phyloP scores from a whole-genome alignment of 1,140 invertebrate species.

The Cydia pomonella region DNA sequence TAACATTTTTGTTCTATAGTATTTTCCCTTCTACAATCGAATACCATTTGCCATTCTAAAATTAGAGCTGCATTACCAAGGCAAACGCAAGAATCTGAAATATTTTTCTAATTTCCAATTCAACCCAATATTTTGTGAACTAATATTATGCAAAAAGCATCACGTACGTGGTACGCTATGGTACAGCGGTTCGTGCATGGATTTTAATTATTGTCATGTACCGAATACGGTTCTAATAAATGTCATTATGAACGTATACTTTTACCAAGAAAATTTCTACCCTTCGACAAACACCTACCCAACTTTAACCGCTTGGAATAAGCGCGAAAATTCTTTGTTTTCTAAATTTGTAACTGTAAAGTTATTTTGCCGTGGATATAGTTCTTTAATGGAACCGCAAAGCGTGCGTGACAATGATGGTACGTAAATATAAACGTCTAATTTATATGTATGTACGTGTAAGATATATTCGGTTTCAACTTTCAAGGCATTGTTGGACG shows the following conservation, averaged over 20 bases:
- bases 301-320: conserved; percentile 41
- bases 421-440: conserved; percentile 65
- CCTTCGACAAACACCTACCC: conserved; percentile 23
- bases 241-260: conserved; percentile 74
- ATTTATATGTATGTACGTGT: conserved; percentile 64
- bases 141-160: conserved; percentile 69
- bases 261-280: conserved; percentile 46
- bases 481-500: conserved; percentile 49
- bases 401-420: conserved; percentile 76
- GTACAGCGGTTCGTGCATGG: conserved; percentile 75
- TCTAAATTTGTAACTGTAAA: conserved; percentile 29
- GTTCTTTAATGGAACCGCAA: conserved; percentile 73
- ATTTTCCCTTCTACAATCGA: background rate
- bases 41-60: background rate
- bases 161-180: conserved; percentile 69
- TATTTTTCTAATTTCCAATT: conserved; percentile 33
- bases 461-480: conserved; percentile 43
- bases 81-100: conserved; percentile 23
- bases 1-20: too few species aligned
- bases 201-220: conserved; percentile 80
- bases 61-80: background rate
- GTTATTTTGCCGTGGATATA: conserved; percentile 57
- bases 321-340: conserved; percentile 37
- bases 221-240: conserved; percentile 78
- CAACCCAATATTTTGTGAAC: conserved; percentile 69